phyloP scores from a whole-genome alignment of 2,888 invertebrate genomes.

The Rutpela maculata region DNA sequence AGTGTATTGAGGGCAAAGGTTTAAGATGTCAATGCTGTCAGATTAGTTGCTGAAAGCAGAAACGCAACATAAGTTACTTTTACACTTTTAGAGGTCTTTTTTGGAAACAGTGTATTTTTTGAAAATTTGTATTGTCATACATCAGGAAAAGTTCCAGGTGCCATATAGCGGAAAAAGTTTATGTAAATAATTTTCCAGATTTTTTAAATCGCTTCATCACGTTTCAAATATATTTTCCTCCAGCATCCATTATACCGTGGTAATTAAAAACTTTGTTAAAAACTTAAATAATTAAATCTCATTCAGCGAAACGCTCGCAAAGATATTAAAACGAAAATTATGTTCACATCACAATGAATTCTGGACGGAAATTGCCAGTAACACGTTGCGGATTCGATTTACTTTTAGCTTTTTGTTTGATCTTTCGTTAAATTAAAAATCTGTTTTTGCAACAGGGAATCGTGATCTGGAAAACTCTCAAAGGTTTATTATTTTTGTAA shows the following conservation, averaged over 20 bases:
- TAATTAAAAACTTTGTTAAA: background rate
- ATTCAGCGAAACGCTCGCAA: background rate
- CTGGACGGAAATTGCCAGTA: constrained; percentile 16
- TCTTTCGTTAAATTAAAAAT: constrained; percentile 10
- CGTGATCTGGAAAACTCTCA: background rate
- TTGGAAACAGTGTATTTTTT: too few relatives aligned
- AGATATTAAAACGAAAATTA: background rate
- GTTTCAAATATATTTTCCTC: background rate
- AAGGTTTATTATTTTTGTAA: background rate
- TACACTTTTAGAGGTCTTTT: too few relatives aligned
- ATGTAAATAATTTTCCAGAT: too few relatives aligned
- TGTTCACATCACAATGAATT: constrained; percentile 2
- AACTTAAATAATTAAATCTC: background rate
- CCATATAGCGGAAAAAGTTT: too few relatives aligned
- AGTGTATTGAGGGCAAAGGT: too few relatives aligned
- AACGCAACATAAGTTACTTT: too few relatives aligned
- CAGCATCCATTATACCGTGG: background rate
- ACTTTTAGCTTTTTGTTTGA: constrained; percentile 2
- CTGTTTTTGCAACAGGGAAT: background rate
- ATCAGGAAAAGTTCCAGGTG: too few relatives aligned
- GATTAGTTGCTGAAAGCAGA: too few relatives aligned
- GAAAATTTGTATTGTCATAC: too few relatives aligned
- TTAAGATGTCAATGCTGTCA: too few relatives aligned
- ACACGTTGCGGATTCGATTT: background rate
- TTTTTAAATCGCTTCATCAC: background rate